Conservation (phyloP, 2,888 invertebrate genomes). For the Eurois occulta region DNA sequence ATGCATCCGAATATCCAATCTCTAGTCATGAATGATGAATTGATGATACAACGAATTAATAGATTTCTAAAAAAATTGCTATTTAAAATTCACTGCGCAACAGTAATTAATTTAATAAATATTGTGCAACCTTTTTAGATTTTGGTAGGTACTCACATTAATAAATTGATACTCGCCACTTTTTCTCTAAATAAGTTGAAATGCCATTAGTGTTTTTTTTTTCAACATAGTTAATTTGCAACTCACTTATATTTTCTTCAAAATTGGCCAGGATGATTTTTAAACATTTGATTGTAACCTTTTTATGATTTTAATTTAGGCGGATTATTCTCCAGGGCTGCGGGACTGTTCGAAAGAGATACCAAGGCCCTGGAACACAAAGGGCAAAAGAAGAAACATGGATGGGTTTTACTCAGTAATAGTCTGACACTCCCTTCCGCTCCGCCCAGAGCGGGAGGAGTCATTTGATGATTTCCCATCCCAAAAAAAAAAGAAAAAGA, state of each 20-base stretch:
- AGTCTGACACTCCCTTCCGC: no score
- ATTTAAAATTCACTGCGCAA: not conserved
- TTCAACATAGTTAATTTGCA: not conserved
- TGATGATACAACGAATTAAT: no score
- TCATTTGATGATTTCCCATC: no score
- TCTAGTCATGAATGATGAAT: no score
- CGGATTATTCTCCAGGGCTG: no score
- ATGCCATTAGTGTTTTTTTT: not conserved
- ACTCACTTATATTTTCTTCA: not conserved
- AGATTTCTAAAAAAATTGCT: not conserved
- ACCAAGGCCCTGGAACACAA: no score
- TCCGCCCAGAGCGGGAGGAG: no score
- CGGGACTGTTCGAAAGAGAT: no score
- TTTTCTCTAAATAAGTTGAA: not conserved
- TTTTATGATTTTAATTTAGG: not conserved
- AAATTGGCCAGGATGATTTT: not conserved
- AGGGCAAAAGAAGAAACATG: no score
- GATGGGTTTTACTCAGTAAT: no score
- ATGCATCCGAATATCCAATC: no score
- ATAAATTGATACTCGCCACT: not conserved
- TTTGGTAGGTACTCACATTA: not conserved
- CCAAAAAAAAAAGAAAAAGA: no score
- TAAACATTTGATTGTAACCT: not conserved
- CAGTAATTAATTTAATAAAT: not conserved
- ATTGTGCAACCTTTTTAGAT: not conserved